These are phyloP conservation scores for Polydesmus complanatus DNA, from an alignment of 2,888 invertebrate species.

Conservation along the genomic window DNA sequence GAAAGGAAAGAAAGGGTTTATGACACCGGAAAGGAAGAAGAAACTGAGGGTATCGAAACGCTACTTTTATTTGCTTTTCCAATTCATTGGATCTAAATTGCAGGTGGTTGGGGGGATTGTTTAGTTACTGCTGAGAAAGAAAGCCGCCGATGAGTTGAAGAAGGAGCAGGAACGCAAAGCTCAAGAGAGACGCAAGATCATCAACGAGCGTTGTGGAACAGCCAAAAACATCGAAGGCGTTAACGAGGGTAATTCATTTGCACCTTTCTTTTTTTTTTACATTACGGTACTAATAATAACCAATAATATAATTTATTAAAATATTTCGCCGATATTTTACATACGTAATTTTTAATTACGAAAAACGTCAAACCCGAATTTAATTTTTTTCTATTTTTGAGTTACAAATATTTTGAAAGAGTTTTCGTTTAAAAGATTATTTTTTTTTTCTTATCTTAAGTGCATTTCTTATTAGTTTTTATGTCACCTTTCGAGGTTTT, in stretches of 20 bases:
- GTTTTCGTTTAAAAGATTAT: no score
- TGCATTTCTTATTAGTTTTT: no score
- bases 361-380: no score
- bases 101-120: constrained; percentile 18
- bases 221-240: constrained; percentile 80
- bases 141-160: constrained; percentile 98
- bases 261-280: not conserved
- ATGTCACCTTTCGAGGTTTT: no score
- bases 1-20: constrained; percentile 99
- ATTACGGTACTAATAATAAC: not conserved
- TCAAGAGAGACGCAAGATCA: constrained; percentile 92
- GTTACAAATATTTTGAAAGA: no score
- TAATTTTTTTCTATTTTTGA: no score
- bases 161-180: constrained; percentile 99
- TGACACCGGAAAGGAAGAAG: constrained; percentile 99
- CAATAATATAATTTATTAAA: no score
- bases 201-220: constrained; percentile 87
- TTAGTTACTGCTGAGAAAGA: constrained; percentile 97
- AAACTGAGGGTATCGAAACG: constrained; percentile 71
- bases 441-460: no score
- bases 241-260: constrained; percentile 66
- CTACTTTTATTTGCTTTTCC: not conserved
- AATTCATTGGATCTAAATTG: no score
- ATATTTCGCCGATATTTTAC: no score
- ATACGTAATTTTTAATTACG: no score